These are phyloP conservation scores for Strigamia transsilvanica DNA, from an alignment of 2,888 invertebrate species.

Conservation along the genomic window DNA sequence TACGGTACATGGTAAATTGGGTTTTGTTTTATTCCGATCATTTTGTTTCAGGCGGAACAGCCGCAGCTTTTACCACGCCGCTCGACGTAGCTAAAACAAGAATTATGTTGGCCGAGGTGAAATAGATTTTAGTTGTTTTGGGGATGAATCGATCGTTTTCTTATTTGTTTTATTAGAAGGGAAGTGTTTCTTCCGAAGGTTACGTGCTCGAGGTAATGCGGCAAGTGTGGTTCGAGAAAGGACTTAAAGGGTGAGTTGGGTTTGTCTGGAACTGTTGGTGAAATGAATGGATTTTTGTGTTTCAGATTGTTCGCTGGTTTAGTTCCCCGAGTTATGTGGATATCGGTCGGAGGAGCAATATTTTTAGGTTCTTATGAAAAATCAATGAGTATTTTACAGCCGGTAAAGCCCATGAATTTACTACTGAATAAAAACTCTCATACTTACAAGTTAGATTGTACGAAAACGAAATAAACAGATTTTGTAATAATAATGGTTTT, in stretches of 20 bases:
- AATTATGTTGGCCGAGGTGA: conserved; percentile 47
- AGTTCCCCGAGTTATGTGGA: conserved; percentile 82
- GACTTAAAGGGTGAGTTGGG: conserved; percentile 65
- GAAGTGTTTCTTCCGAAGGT: background rate
- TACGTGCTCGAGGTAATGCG: background rate
- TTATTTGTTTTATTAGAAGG: conserved; percentile 1
- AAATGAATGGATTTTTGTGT: background rate
- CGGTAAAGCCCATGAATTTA: background rate
- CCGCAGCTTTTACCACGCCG: background rate
- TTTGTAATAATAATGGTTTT: background rate
- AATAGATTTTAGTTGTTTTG: background rate
- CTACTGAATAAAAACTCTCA: background rate
- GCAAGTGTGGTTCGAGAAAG: conserved; percentile 8
- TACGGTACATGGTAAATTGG: too few relatives aligned
- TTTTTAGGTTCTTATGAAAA: conserved; percentile 94
- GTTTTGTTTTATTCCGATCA: background rate
- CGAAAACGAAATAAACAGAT: background rate
- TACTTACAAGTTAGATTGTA: too few relatives aligned
- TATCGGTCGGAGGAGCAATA: conserved; percentile 91
- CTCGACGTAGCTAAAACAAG: conserved; percentile 48
- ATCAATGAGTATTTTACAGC: conserved; percentile 48
- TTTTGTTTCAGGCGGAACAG: conserved; percentile 4
- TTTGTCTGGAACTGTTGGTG: background rate
- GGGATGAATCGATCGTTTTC: background rate
- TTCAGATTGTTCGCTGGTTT: conserved; percentile 81